Base-by-base conservation (phyloP, 2,113 vertebrate species). In the Pithys albifrons region DNA sequence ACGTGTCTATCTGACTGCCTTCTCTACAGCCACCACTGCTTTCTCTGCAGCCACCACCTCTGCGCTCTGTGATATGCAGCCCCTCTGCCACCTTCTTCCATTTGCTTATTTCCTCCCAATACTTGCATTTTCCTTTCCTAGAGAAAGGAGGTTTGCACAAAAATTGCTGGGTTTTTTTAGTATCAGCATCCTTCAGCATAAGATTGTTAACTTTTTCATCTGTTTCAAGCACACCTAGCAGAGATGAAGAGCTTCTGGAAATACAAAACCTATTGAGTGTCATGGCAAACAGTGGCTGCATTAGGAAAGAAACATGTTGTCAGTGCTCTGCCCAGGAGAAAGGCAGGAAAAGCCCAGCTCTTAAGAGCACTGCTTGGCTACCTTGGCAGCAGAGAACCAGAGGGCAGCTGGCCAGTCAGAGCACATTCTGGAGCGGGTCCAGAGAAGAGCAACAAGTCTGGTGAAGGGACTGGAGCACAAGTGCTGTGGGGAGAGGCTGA, bases 281-380 rank as follows among this genome's bases (percentile, higher is more conserved):
- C 27, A 45, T 0, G 15, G 71, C 62, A 75, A 83, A 67, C 37
- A 41, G 58, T 0, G 0, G 51, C 37, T 37, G 29, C 25, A 12
- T 41, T n/a, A 77, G 59, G 24, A 59, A 41, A 62, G 61, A 77
- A 66, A 80, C 72, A 3, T 23, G 65, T 43, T n/a, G 45, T 28
- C 49, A 83, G 28, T 28, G 37, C 39, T 75, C 45, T 3, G 7
- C 28, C 0, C 0, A 5, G 57, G 29, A 91, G 82, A 74, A 85
- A 70, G 24, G 41, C 54, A 70, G 55, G 33, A 61, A 61, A 51
- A 75, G 33, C 74, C 71, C 48, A 57, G 37, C n/a, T 55, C 70
- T 95, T 91, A 94, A 74, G 81, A 82, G 73, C 43, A 54, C 61
- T 54, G 69, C 74, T 87, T 89, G 95, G 67, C 87, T 86, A 93